Conservation (phyloP, 2,888 invertebrate genomes). For the Epirrhoe tristata region DNA sequence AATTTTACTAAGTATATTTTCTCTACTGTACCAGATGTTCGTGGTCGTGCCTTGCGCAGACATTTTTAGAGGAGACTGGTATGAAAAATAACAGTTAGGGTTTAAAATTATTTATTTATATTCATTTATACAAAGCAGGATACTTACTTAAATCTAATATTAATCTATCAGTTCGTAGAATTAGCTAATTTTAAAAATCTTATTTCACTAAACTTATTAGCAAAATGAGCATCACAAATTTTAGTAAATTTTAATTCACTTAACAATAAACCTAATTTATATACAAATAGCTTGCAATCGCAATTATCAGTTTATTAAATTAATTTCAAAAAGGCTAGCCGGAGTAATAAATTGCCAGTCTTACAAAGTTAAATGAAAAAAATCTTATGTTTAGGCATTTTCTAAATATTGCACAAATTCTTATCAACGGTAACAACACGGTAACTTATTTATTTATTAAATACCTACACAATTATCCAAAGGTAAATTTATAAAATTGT, state of each 20-base stretch:
- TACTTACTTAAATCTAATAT: conserved; percentile 66
- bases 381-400: background rate
- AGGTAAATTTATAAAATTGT: background rate
- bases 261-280: conserved; percentile 19
- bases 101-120: background rate
- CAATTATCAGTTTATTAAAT: conserved; percentile 1
- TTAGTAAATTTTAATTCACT: conserved; percentile 31
- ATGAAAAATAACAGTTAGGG: background rate
- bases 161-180: conserved; percentile 82
- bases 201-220: conserved; percentile 32
- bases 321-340: background rate
- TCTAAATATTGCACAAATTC: conserved; percentile 28
- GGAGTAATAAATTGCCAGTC: background rate
- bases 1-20: too few relatives aligned
- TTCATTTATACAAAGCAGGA: conserved; percentile 39
- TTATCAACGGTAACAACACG: conserved; percentile 21
- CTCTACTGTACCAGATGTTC: too few relatives aligned
- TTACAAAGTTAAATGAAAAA: background rate
- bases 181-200: conserved; percentile 50
- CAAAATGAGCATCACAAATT: conserved; percentile 42
- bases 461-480: background rate
- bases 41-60: background rate
- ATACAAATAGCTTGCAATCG: conserved; percentile 11
- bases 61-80: background rate
- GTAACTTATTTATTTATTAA: conserved; percentile 15